phyloP scores from a whole-genome alignment of 1,140 invertebrate species.

The Drosophila miranda region DNA sequence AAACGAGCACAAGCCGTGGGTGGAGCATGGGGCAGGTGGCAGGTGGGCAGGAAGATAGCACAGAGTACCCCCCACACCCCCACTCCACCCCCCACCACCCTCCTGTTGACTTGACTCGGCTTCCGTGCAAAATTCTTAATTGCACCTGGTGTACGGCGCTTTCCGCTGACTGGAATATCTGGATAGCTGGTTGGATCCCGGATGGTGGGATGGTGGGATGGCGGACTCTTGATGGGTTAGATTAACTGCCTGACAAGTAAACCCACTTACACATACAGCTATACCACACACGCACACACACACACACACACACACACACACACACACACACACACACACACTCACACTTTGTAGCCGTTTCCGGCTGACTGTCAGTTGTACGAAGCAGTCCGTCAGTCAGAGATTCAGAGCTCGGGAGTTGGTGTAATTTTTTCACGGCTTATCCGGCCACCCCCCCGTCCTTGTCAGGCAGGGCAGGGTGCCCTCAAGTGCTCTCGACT shows the following conservation, averaged over 20 bases:
- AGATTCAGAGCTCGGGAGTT: slow-evolving; percentile 31
- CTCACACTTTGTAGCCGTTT: slow-evolving; percentile 64
- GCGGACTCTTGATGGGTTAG: slow-evolving; percentile 70
- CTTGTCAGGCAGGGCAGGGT: background rate
- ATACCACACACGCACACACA: slow-evolving; percentile 17
- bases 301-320: too few species aligned
- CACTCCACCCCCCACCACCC: background rate
- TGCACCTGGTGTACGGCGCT: slow-evolving; percentile 76
- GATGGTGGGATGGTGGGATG: slow-evolving; percentile 7
- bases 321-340: too few species aligned
- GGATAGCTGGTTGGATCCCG: slow-evolving; percentile 50
- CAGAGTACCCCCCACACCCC: slow-evolving; percentile 26
- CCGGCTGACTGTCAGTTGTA: slow-evolving; percentile 71
- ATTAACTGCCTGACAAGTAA: slow-evolving; percentile 80
- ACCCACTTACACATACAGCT: slow-evolving; percentile 45
- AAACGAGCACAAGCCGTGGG: slow-evolving; percentile 57
- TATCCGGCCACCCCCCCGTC: slow-evolving; percentile 29
- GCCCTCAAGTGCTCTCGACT: slow-evolving; percentile 63
- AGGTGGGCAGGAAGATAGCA: slow-evolving; percentile 42
- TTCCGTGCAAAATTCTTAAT: slow-evolving; percentile 81
- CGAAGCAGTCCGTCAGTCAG: slow-evolving; percentile 49
- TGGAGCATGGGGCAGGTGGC: background rate
- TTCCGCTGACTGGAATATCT: slow-evolving; percentile 76
- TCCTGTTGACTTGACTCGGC: slow-evolving; percentile 73
- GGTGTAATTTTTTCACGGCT: slow-evolving; percentile 77